A percentile compares a stretch with the other conserved stretches of the same genome.
phyloP scores from a whole-genome alignment of 2,797 vertebrate species.

The Lindbergichthys nudifrons region DNA sequence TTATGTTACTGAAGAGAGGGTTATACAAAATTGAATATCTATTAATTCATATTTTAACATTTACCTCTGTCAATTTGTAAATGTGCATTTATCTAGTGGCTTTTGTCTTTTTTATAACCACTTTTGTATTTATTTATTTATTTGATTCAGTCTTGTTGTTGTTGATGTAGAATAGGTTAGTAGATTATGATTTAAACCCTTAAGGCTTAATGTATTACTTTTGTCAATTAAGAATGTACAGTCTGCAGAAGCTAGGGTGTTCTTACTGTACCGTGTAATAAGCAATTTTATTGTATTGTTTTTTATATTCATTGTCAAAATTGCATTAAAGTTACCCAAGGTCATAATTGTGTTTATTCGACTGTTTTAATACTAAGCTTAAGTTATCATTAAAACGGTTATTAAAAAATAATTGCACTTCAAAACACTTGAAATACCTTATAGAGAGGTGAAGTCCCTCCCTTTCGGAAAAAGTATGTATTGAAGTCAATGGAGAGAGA shows the following conservation, averaged over 20 bases:
- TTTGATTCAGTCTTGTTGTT: too few relatives aligned
- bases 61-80: too few relatives aligned
- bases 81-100: too few relatives aligned
- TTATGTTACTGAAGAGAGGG: too few relatives aligned
- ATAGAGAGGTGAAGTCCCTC: too few relatives aligned
- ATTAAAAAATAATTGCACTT: neutral
- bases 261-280: conserved; percentile 16
- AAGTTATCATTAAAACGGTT: neutral
- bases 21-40: too few relatives aligned
- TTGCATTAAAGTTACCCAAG: conserved; percentile 39
- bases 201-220: neutral
- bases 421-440: neutral
- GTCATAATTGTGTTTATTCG: neutral
- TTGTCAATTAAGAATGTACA: conserved; percentile 18
- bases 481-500: too few relatives aligned
- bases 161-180: conserved; percentile 19
- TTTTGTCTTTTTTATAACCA: too few relatives aligned
- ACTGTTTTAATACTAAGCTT: neutral
- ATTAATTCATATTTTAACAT: too few relatives aligned
- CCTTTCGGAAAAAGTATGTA: too few relatives aligned
- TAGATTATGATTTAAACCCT: neutral
- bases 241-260: neutral
- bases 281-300: conserved; percentile 17
- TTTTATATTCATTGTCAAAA: neutral
- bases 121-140: too few relatives aligned